Evolutionary conservation across 1,140 invertebrate genomes (phyloP).

Genomic region (Monomorium pharaonis): DNA sequence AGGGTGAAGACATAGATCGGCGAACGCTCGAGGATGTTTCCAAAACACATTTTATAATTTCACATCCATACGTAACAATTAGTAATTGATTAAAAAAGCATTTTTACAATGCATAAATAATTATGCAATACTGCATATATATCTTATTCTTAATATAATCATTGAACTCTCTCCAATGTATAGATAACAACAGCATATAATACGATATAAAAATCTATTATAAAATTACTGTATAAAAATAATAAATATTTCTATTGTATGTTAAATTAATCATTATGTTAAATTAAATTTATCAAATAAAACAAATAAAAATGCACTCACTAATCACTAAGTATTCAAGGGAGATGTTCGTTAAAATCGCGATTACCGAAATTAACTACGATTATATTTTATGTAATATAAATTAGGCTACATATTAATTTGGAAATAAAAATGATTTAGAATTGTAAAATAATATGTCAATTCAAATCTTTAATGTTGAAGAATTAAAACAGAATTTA

Average conservation of each 20-base stretch:
- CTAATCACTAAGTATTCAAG: background rate
- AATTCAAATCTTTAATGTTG: background rate
- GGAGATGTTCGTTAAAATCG: background rate
- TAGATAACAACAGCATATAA: background rate
- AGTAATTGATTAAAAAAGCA: background rate
- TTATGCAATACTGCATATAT: background rate
- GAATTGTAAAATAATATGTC: background rate
- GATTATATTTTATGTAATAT: background rate
- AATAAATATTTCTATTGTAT: background rate
- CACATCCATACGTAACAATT: background rate
- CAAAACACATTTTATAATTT: background rate
- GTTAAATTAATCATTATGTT: background rate
- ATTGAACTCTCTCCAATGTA: background rate
- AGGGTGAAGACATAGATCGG: background rate
- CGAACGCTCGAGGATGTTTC: background rate
- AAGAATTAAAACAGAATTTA: background rate
- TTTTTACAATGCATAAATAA: background rate
- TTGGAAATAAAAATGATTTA: background rate
- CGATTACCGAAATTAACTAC: background rate
- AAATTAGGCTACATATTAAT: background rate
- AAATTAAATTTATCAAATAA: background rate
- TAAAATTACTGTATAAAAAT: background rate
- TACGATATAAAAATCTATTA: background rate
- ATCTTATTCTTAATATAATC: background rate
- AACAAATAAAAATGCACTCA: background rate